Percentiles rank a stretch among this genome's conserved stretches.
Conservation (phyloP, 2,113 vertebrate genomes). For the Corynorhinus townsendii region DNA sequence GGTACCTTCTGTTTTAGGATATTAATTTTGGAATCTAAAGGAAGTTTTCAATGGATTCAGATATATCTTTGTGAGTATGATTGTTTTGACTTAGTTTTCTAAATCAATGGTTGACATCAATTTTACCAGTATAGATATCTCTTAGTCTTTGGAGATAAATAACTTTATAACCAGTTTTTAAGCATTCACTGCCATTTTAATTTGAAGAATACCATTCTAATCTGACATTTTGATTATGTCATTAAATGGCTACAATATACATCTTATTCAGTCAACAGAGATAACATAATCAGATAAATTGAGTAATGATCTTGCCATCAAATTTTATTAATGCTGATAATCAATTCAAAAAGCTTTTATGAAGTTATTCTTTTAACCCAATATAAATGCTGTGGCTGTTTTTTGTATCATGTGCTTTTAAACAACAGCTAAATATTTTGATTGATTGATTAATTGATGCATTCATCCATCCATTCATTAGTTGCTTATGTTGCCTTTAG, state of each 20-base stretch:
- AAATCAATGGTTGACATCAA: neutral
- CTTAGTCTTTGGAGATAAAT: neutral
- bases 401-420: neutral
- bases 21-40: neutral
- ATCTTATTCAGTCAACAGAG: neutral
- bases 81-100: neutral
- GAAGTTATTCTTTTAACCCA: neutral
- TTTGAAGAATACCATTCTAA: neutral
- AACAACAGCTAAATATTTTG: neutral
- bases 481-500: neutral
- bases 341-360: neutral
- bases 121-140: neutral
- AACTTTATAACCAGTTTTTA: neutral
- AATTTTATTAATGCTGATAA: conserved; percentile 6
- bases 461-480: neutral
- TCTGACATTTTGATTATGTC: neutral
- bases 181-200: neutral
- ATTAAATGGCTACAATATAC: neutral
- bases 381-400: neutral
- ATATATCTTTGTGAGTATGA: neutral
- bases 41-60: neutral
- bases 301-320: neutral
- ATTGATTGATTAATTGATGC: neutral
- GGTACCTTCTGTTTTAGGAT: neutral
- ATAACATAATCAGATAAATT: neutral